A percentile compares a stretch with the other conserved stretches of the same genome.
Evolutionary conservation across 1,140 invertebrate genomes (phyloP).

Genomic region (Calliopsis andreniformis): DNA sequence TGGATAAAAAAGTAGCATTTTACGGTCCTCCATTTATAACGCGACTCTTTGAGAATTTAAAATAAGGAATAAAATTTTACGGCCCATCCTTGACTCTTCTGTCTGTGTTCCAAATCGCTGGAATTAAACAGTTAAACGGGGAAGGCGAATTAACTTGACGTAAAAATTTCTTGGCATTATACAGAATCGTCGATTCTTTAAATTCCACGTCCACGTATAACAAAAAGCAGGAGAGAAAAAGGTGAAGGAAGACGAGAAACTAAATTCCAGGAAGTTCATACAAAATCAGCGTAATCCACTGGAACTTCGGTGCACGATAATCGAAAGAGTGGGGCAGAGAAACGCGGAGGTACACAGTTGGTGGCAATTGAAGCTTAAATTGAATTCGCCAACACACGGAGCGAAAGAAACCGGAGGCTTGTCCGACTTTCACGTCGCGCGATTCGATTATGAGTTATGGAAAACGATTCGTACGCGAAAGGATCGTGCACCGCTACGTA

Average conservation of each 20-base stretch:
- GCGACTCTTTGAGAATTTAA: neutral
- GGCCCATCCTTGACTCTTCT: neutral
- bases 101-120: neutral
- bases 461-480: constrained; percentile 41
- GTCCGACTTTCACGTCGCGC: constrained; percentile 51
- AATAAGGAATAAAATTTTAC: constrained; percentile 31
- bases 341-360: constrained; percentile 49
- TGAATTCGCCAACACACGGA: constrained; percentile 37
- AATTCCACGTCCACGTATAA: too few relatives aligned
- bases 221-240: too few relatives aligned
- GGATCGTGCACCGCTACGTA: neutral
- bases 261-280: constrained; percentile 9
- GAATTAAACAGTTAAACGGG: too few relatives aligned
- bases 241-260: neutral
- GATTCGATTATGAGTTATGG: constrained; percentile 57
- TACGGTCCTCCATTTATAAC: neutral
- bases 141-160: too few relatives aligned
- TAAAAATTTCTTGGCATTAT: too few relatives aligned
- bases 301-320: constrained; percentile 30
- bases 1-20: neutral
- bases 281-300: constrained; percentile 39
- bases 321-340: constrained; percentile 51
- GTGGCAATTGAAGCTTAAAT: constrained; percentile 56
- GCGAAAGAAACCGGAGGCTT: constrained; percentile 45
- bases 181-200: too few relatives aligned